Conservation (phyloP, 2,113 vertebrate genomes). For the Cephalopterus ornatus region DNA sequence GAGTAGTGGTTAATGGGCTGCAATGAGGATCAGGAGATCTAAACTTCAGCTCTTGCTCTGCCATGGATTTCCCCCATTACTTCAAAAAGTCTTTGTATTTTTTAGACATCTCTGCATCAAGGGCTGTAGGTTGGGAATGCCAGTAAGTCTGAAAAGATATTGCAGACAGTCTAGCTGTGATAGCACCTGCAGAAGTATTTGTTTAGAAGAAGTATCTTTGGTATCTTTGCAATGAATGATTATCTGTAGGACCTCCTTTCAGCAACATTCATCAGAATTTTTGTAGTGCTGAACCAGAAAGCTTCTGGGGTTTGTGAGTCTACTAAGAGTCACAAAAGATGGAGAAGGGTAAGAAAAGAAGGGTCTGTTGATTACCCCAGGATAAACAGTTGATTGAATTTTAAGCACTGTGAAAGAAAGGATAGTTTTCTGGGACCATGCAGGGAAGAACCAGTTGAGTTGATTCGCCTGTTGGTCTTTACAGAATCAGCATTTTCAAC, state of each 20-base stretch:
- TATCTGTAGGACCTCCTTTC: neutral
- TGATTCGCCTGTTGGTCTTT: neutral
- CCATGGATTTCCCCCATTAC: neutral
- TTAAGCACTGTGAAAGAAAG: neutral
- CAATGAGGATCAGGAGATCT: neutral
- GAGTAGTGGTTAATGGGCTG: neutral
- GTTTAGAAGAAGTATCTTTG: neutral
- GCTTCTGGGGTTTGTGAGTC: neutral
- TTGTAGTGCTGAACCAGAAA: neutral
- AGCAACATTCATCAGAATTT: neutral
- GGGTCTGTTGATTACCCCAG: neutral
- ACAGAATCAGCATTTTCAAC: neutral
- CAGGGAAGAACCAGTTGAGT: neutral
- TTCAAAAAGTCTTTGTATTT: neutral
- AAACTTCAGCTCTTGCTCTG: neutral
- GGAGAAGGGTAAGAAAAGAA: neutral
- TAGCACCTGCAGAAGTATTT: neutral
- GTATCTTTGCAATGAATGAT: neutral
- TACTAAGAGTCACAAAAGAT: neutral
- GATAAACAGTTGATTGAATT: neutral
- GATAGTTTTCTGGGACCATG: neutral
- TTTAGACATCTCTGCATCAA: neutral
- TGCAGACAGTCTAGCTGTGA: neutral
- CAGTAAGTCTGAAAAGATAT: neutral
- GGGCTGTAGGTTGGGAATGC: neutral